Evolutionary conservation across 2,888 invertebrate species (phyloP), one percentile per base, ranked within the genome.

Genomic region (Saturnia pavonia): DNA sequence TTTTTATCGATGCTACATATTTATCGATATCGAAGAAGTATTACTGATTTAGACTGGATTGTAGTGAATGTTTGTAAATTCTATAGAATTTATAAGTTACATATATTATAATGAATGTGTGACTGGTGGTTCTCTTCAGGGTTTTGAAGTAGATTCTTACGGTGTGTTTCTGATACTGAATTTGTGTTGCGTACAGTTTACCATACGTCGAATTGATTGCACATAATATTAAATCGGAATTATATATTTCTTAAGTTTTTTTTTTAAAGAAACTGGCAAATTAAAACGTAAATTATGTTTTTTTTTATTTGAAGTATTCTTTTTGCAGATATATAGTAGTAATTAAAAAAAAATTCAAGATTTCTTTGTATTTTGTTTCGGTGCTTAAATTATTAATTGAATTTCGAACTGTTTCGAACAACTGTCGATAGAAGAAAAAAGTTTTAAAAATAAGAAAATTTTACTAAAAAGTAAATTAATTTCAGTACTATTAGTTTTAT

Each of bases 81-180:
- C n/a, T n/a, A n/a, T n/a, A n/a, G n/a, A n/a, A n/a, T n/a, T n/a
- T n/a, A n/a, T n/a, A n/a, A n/a, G n/a, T n/a, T n/a, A n/a, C n/a
- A n/a, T n/a, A n/a, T n/a, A n/a, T n/a, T n/a, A n/a, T n/a, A n/a
- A n/a, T n/a, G n/a, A 71, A 68, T 69, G 72, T 70, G 70, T 70
- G 74, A 40, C 65, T 57, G 60, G 71, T 70, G 77, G 84, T 85
- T 85, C 80, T 87, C 80, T 80, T 85, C 69, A 60, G 81, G 82
- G 76, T 80, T 82, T 79, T 75, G 25, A 81, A 84, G 84, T 79
- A 83, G 82, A 71, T 82, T 76, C 74, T 74, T 72, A 57, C 71
- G 72, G 76, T 75, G 72, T 25, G 70, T 77, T 75, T 81, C 72
- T 80, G 75, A 19, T 69, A 54, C 72, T 72, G 70, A 69, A 66